Conservation (phyloP, 2,888 invertebrate species). For the Eristalis arbustorum region DNA sequence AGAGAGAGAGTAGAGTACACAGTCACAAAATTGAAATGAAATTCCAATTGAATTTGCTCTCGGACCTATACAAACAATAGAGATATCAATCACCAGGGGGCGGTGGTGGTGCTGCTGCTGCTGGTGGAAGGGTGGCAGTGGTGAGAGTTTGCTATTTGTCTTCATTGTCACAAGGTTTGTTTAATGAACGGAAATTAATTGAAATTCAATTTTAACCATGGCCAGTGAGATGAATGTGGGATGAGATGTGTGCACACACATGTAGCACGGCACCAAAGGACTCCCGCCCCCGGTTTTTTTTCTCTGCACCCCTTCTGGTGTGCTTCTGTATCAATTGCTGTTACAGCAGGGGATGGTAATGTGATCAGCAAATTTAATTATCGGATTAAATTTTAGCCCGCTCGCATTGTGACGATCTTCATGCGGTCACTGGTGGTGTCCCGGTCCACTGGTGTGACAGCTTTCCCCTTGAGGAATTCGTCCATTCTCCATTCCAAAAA, state of each 20-base stretch:
- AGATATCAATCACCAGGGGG: conserved; percentile 38
- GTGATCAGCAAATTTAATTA: conserved; percentile 70
- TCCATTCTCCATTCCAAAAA: conserved; percentile 47
- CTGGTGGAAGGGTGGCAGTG: neutral
- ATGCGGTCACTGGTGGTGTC: conserved; percentile 8
- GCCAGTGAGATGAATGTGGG: neutral
- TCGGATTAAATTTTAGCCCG: conserved; percentile 62
- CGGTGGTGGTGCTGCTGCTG: neutral
- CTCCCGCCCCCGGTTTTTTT: neutral
- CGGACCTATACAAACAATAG: conserved; percentile 31
- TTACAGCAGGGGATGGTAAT: conserved; percentile 38
- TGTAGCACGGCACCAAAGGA: conserved; percentile 31
- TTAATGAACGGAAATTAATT: conserved; percentile 68
- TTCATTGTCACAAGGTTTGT: conserved; percentile 59
- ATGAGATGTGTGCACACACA: conserved; percentile 23
- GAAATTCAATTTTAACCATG: conserved; percentile 69
- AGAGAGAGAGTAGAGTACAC: neutral
- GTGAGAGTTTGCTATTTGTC: conserved; percentile 32
- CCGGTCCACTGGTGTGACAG: neutral
- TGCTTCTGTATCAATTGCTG: conserved; percentile 56
- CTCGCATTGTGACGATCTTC: neutral
- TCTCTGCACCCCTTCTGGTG: conserved; percentile 28
- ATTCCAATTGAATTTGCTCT: conserved; percentile 12
- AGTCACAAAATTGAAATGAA: neutral
- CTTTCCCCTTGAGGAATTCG: conserved; percentile 46